Conservation (phyloP, 2,888 invertebrate genomes). For the Brachyptera putata region DNA sequence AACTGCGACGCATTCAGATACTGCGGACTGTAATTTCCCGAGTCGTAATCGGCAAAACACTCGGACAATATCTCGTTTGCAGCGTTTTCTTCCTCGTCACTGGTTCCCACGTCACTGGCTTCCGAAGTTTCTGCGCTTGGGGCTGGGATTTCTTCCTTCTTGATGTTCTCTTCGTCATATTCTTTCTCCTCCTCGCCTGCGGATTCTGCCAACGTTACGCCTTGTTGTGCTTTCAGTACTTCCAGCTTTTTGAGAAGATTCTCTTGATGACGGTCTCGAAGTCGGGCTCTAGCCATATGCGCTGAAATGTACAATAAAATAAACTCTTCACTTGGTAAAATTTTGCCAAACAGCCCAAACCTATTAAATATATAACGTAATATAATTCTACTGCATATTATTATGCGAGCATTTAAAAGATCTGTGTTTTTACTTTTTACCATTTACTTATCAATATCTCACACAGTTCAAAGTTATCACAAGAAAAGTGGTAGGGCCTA, state of each 20-base stretch:
- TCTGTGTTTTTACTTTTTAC: no score
- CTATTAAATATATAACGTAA: no score
- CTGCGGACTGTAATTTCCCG: conserved; percentile 82
- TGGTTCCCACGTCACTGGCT: conserved; percentile 40
- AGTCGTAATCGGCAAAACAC: conserved; percentile 64
- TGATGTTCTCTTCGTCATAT: conserved; percentile 34
- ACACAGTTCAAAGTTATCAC: no score
- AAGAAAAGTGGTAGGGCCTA: no score
- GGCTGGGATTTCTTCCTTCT: conserved; percentile 32
- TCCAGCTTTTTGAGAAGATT: conserved; percentile 84
- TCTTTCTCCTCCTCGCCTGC: conserved; percentile 31
- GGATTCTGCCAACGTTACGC: conserved; percentile 46
- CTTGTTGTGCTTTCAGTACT: conserved; percentile 83
- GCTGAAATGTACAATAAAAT: conserved; percentile 61
- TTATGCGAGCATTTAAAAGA: no score
- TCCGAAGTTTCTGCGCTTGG: conserved; percentile 21
- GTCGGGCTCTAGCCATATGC: conserved; percentile 87
- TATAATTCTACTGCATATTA: no score
- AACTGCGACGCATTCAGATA: conserved; percentile 60
- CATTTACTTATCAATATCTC: no score
- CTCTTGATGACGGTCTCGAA: conserved; percentile 88
- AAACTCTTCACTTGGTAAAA: no score
- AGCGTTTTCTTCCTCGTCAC: conserved; percentile 42
- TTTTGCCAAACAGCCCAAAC: no score
- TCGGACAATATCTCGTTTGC: conserved; percentile 52